These are phyloP conservation scores for Dasysyrphus albostriatus DNA, from an alignment of 2,888 invertebrate genomes.

Conservation along the genomic window DNA sequence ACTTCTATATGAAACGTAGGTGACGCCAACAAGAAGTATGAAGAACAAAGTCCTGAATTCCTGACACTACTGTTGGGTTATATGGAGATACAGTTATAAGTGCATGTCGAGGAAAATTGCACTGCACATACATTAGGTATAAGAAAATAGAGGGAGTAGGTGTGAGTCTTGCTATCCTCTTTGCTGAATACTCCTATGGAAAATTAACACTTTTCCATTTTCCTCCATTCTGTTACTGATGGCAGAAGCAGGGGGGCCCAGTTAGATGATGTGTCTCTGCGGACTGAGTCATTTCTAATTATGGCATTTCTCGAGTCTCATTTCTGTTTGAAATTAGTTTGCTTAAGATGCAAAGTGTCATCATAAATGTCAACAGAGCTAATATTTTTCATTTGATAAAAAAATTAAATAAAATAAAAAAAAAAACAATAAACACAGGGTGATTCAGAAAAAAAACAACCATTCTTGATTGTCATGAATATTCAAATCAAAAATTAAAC, in stretches of 20 bases:
- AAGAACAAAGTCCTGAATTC: constrained; percentile 31
- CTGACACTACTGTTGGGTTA: constrained; percentile 1
- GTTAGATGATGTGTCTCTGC: constrained; percentile 45
- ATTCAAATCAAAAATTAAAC: no score
- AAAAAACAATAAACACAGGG: constrained; percentile 26
- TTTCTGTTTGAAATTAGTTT: constrained; percentile 66
- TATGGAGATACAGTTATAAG: constrained; percentile 13
- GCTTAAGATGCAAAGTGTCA: constrained; percentile 66
- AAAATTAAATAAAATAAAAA: constrained; percentile 24
- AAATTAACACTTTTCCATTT: constrained; percentile 66
- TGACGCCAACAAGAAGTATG: constrained; percentile 44
- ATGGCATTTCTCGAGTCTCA: constrained; percentile 58
- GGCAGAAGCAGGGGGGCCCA: constrained; percentile 9
- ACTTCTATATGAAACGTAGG: background rate
- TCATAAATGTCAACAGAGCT: constrained; percentile 61
- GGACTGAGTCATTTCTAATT: constrained; percentile 68
- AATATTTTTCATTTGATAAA: constrained; percentile 37
- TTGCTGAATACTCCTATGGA: constrained; percentile 14
- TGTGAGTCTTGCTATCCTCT: background rate
- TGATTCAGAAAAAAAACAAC: background rate
- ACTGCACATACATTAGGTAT: constrained; percentile 59
- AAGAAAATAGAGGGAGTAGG: background rate
- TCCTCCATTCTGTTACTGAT: constrained; percentile 44
- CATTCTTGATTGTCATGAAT: no score
- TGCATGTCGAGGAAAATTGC: constrained; percentile 48